A percentile compares a stretch with the other conserved stretches of the same genome.
phyloP scores from a whole-genome alignment of 2,888 invertebrate genomes.

The Catonia carolina region DNA sequence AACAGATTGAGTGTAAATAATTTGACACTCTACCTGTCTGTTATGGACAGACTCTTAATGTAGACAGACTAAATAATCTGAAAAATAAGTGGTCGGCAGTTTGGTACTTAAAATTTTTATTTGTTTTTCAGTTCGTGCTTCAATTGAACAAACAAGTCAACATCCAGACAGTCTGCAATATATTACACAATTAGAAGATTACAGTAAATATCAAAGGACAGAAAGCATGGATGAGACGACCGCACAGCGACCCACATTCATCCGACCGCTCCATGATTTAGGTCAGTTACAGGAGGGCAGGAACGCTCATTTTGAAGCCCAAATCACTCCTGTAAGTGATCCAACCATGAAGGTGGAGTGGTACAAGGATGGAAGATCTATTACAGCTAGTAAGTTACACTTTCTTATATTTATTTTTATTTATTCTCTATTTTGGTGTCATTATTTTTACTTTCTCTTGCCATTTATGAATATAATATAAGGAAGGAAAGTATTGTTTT shows the following conservation, averaged over 20 bases:
- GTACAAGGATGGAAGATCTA: constrained; percentile 90
- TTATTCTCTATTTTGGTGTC: neutral
- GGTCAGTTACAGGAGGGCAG: constrained; percentile 84
- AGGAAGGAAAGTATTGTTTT: no score
- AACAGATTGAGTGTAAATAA: no score
- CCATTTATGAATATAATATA: no score
- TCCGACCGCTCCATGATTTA: constrained; percentile 77
- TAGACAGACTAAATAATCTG: no score
- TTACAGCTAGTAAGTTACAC: constrained; percentile 72
- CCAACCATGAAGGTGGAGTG: constrained; percentile 92
- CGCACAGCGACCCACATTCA: constrained; percentile 78
- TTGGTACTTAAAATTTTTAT: no score
- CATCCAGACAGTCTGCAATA: constrained; percentile 87
- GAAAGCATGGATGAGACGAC: constrained; percentile 76
- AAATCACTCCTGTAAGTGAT: constrained; percentile 85
- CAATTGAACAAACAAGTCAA: constrained; percentile 81
- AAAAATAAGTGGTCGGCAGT: no score
- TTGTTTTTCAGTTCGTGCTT: constrained; percentile 54
- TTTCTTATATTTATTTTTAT: neutral
- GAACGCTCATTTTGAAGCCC: constrained; percentile 89
- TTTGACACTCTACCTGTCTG: no score
- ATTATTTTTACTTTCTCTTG: no score
- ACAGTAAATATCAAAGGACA: constrained; percentile 76
- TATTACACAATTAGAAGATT: constrained; percentile 85
- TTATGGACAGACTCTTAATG: no score